phyloP scores from a whole-genome alignment of 2,113 vertebrate species.

The Phainopepla nitens region DNA sequence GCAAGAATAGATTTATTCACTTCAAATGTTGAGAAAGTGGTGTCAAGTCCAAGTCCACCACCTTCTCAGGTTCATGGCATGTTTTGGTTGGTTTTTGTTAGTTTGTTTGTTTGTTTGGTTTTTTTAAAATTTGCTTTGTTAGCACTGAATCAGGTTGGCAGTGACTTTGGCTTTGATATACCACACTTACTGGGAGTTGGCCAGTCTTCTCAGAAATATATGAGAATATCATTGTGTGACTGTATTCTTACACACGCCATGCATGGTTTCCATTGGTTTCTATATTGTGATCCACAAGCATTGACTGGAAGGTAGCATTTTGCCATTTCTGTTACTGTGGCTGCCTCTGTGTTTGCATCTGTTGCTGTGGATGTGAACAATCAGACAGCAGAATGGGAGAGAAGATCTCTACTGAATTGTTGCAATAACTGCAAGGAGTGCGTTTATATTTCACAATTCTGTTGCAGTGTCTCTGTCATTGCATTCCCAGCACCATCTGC shows the following conservation, averaged over 20 bases:
- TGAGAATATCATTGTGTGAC: not conserved
- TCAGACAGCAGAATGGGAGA: not conserved
- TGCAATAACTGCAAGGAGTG: not conserved
- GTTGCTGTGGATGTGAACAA: not conserved
- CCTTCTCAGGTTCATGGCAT: not conserved
- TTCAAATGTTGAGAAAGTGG: not conserved
- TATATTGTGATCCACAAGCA: not conserved
- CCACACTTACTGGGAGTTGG: not conserved
- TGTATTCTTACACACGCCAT: not conserved
- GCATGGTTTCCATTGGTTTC: not conserved
- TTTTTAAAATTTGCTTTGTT: not conserved
- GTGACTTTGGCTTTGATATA: not conserved
- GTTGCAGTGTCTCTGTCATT: not conserved
- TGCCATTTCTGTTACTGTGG: not conserved
- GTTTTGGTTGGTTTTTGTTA: no score
- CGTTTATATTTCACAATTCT: not conserved
- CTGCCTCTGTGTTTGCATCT: not conserved
- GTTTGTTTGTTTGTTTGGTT: not conserved
- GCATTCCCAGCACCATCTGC: not conserved
- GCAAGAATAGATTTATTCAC: not conserved
- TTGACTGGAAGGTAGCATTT: not conserved
- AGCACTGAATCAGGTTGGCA: not conserved
- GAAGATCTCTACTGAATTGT: not conserved
- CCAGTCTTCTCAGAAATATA: not conserved
- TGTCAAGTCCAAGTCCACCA: not conserved